Evolutionary conservation across 2,797 vertebrate genomes (phyloP).

Genomic region (Eulemur coronatus): DNA sequence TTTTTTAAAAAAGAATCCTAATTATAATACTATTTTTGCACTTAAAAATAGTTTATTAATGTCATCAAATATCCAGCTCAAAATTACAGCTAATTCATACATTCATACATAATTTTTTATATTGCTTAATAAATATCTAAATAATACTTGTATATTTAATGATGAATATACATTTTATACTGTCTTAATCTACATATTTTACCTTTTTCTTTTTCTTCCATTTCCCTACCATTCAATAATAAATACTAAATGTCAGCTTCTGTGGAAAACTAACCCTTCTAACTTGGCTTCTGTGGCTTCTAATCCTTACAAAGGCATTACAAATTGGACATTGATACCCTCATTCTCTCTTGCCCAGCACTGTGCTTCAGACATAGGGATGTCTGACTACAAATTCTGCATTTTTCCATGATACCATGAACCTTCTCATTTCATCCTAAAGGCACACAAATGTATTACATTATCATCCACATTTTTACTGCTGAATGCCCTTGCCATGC

Average conservation of each 20-base stretch:
- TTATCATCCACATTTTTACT: not conserved
- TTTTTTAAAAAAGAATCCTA: not conserved
- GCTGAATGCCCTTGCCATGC: not conserved
- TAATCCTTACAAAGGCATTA: not conserved
- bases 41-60: not conserved
- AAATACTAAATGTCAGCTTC: not conserved
- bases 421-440: not conserved
- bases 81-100: not conserved
- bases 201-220: not conserved
- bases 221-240: not conserved
- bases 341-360: not conserved
- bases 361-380: not conserved
- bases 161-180: not conserved
- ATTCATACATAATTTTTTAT: not conserved
- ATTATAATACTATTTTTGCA: not conserved
- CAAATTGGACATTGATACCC: not conserved
- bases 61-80: not conserved
- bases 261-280: not conserved
- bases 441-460: not conserved
- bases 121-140: constrained; percentile 1
- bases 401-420: not conserved
- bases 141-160: not conserved
- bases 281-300: not conserved
- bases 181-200: not conserved
- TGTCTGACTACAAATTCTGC: not conserved